Conservation (phyloP, 2,113 vertebrate species). For the Collichthys lucidus region DNA sequence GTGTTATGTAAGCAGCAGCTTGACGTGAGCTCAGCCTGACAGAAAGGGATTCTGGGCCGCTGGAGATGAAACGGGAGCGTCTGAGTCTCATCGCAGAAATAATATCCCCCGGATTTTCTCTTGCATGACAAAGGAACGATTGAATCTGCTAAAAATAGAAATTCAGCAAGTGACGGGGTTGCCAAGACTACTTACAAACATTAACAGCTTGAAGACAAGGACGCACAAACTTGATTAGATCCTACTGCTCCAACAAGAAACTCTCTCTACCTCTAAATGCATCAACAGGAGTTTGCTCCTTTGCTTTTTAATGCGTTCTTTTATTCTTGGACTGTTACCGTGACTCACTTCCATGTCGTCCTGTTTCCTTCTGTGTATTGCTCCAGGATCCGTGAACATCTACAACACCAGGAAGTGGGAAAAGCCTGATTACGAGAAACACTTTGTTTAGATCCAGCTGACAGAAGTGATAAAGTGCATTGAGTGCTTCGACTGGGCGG, state of each 20-base stretch:
- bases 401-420: conserved; percentile 48
- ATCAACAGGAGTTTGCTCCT: conserved; percentile 1
- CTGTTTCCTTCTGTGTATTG: conserved; percentile 11
- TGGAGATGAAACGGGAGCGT: conserved; percentile 40
- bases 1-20: conserved; percentile 44
- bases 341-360: conserved; percentile 44
- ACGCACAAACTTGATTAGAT: neutral
- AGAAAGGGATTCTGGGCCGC: conserved; percentile 37
- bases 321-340: conserved; percentile 32
- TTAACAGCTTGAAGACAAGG: neutral
- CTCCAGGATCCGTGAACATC: conserved; percentile 35
- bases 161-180: conserved; percentile 18
- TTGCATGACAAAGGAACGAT: conserved; percentile 42
- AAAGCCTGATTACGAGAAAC: conserved; percentile 35
- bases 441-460: conserved; percentile 45
- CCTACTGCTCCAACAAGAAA: too few relatives aligned
- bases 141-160: conserved; percentile 55
- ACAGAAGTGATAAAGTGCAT: conserved; percentile 19
- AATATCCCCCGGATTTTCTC: conserved; percentile 44
- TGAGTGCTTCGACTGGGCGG: neutral
- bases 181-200: neutral
- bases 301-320: neutral
- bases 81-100: conserved; percentile 21
- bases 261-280: neutral
- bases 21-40: conserved; percentile 21